These are phyloP conservation scores for Mastomys natalensis DNA, from an alignment of 2,113 vertebrate species.

Conservation along the genomic window DNA sequence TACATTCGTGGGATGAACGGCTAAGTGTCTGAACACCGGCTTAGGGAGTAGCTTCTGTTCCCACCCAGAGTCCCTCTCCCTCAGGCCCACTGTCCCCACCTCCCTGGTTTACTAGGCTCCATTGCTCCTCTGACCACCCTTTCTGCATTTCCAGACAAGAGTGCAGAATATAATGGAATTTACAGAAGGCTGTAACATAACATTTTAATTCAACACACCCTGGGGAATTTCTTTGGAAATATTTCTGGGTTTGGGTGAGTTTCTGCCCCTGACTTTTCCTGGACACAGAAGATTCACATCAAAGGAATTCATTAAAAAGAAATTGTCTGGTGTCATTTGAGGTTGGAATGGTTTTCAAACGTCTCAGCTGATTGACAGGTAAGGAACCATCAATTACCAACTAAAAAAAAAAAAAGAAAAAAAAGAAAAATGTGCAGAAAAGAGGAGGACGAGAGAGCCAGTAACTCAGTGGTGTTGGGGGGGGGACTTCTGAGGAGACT, in stretches of 20 bases:
- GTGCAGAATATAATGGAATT: conserved; percentile 50
- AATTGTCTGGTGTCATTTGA: neutral
- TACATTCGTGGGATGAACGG: neutral
- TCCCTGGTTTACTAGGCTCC: neutral
- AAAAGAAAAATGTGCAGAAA: neutral
- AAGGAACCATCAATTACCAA: neutral
- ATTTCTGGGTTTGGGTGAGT: conserved; percentile 41
- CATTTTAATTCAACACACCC: conserved; percentile 65
- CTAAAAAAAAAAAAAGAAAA: neutral
- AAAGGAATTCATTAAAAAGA: conserved; percentile 67
- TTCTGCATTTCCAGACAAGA: conserved; percentile 68
- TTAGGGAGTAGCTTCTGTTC: neutral
- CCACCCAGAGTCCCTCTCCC: neutral
- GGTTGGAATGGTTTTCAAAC: conserved; percentile 17
- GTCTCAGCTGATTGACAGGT: conserved; percentile 45
- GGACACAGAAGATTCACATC: conserved; percentile 65
- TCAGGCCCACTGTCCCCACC: neutral
- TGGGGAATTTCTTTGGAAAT: conserved; percentile 67
- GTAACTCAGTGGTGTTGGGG: neutral
- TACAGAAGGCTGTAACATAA: conserved; percentile 67
- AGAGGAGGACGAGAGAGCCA: neutral
- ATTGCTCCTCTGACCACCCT: conserved; percentile 62
- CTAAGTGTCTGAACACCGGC: neutral
- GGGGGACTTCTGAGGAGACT: neutral
- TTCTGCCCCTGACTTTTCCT: conserved; percentile 70